Base-by-base conservation (phyloP, 2,888 invertebrate genomes). In the Biston stratarius region DNA sequence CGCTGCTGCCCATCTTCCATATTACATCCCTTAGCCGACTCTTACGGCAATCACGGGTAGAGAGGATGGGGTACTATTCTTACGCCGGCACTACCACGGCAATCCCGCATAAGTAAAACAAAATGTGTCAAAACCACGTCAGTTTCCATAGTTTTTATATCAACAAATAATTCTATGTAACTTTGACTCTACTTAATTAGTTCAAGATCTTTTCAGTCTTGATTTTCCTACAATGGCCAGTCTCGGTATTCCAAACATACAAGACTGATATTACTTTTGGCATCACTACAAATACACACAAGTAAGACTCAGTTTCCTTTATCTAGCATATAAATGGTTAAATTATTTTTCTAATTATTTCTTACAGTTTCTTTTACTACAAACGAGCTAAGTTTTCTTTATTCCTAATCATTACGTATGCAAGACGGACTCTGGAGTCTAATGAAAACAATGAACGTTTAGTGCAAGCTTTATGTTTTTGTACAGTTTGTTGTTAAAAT, bases 311-410 rank as follows among this genome's bases (percentile, higher is more conserved):
- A 51, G 40, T 63, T 68, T 63, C 56, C 15, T 53, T 36, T 47
- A 58, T 47, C 42, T 71, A 65, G 82, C 79, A 80, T 82, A 74
- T 69, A 77, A 77, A 82, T 75, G 57, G 60, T 57, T 48, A 51
- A 63, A 74, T 78, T 79, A 79, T 80, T 80, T 81, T 79, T 75
- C 67, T 81, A 80, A 80, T 79, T 80, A 79, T 80, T 82, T 80
- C 76, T 76, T 74, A 75, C 73, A 74, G 74, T 73, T 67, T 58
- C 47, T 65, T 74, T 78, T 74, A 74, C 59, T 65, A 72, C 74
- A 74, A 68, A 40, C 65, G 51, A 56, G 65, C 14, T n/a, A 61
- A 77, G 67, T 74, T 75, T 72, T 69, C 24, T 77, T 78, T 64
- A 44, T 47, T 78, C 75, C 67, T 64, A 73, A 70, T 73, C 49